A percentile compares a stretch with the other conserved stretches of the same genome.
Conservation (phyloP, 1,140 invertebrate genomes). For the Laupala kohalensis region DNA sequence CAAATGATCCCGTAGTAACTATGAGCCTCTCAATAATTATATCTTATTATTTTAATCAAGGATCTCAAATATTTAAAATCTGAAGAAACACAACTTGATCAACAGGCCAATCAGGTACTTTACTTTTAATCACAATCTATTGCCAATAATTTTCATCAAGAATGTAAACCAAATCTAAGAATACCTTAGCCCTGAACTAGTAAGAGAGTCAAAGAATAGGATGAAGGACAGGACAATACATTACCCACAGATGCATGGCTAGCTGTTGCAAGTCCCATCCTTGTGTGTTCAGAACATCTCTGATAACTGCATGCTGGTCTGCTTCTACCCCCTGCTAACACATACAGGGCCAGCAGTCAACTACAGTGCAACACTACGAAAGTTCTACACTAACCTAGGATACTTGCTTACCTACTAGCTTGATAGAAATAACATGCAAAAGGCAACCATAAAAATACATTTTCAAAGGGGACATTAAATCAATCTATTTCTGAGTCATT, state of each 20-base stretch:
- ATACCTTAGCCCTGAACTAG: too few species aligned
- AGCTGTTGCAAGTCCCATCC: slow-evolving; percentile 58
- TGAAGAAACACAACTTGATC: too few species aligned
- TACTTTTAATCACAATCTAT: too few species aligned
- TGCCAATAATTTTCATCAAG: too few species aligned
- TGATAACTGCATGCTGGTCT: slow-evolving; percentile 20
- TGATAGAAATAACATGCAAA: background rate
- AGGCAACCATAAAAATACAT: background rate
- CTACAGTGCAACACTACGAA: background rate
- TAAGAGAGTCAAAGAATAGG: background rate
- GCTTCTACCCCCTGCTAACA: slow-evolving; percentile 16
- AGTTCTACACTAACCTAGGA: background rate
- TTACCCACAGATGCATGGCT: slow-evolving; percentile 56
- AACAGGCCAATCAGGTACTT: too few species aligned
- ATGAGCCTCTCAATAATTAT: too few species aligned
- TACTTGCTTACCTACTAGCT: background rate
- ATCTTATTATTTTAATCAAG: too few species aligned
- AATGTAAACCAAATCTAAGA: too few species aligned
- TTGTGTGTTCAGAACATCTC: slow-evolving; percentile 33
- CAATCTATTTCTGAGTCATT: too few species aligned
- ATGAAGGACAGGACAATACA: slow-evolving; percentile 26
- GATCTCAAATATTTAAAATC: too few species aligned
- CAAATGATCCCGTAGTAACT: too few species aligned
- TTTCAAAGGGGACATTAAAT: background rate
- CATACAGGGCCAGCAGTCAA: slow-evolving; percentile 1